phyloP scores from a whole-genome alignment of 23 tunicate species.

The Trididemnum clinides region DNA sequence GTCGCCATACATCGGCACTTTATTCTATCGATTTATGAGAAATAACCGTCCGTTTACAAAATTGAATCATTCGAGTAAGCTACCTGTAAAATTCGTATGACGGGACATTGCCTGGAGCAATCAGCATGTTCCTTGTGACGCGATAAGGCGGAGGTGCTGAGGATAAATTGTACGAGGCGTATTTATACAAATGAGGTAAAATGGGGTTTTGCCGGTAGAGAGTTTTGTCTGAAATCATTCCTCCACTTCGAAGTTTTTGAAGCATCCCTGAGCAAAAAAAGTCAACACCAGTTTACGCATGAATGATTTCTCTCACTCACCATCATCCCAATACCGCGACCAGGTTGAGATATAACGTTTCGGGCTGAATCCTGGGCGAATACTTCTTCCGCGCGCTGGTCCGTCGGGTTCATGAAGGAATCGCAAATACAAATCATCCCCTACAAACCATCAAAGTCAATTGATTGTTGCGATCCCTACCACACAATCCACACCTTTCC shows the following conservation, averaged over 20 bases:
- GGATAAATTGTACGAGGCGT: conserved; percentile 74
- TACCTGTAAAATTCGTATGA: conserved; percentile 84
- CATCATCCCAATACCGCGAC: conserved; percentile 83
- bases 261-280: conserved; percentile 64
- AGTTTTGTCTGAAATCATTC: conserved; percentile 74
- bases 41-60: neutral
- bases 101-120: conserved; percentile 75
- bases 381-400: conserved; percentile 37
- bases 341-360: conserved; percentile 84
- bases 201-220: conserved; percentile 71
- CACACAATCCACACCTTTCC: no score
- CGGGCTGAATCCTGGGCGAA: conserved; percentile 94
- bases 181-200: conserved; percentile 74
- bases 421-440: conserved; percentile 77
- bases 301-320: no score
- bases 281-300: no score
- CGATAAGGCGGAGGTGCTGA: conserved; percentile 76
- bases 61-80: neutral
- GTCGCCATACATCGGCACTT: no score
- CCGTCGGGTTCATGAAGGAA: conserved; percentile 70
- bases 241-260: conserved; percentile 66
- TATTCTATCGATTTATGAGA: no score
- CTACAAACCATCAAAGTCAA: conserved; percentile 9
- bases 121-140: conserved; percentile 80
- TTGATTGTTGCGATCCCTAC: no score